These are phyloP conservation scores for Acrobasis suavella DNA, from an alignment of 2,888 invertebrate genomes.

Conservation along the genomic window DNA sequence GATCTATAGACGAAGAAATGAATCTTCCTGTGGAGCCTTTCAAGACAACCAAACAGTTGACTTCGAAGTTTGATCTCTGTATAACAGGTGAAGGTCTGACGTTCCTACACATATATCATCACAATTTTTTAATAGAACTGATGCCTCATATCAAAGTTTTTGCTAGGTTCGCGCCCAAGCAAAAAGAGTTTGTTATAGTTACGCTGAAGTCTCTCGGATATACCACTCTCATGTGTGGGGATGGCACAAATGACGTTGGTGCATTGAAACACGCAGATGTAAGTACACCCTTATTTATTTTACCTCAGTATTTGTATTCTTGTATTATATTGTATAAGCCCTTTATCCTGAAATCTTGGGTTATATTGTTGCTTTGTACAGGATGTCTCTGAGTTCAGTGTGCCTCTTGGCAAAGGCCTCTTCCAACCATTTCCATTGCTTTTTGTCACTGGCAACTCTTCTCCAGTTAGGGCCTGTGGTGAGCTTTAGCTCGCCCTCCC, in stretches of 20 bases:
- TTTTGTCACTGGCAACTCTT: too few relatives aligned
- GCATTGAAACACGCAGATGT: conserved; percentile 99
- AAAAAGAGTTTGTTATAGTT: conserved; percentile 97
- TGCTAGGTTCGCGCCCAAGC: conserved; percentile 99
- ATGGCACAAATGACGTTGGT: conserved; percentile 99
- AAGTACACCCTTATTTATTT: conserved; percentile 62
- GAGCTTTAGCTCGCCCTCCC: too few relatives aligned
- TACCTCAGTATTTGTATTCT: too few relatives aligned
- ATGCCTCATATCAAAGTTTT: conserved; percentile 95
- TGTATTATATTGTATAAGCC: too few relatives aligned
- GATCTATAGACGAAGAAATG: conserved; percentile 86
- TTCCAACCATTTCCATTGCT: too few relatives aligned
- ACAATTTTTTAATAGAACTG: conserved; percentile 85
- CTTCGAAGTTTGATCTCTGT: conserved; percentile 93
- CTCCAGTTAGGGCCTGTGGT: too few relatives aligned
- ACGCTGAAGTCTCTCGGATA: conserved; percentile 93
- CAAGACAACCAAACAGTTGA: conserved; percentile 81
- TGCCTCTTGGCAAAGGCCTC: too few relatives aligned
- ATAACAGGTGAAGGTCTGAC: conserved; percentile 95
- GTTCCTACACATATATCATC: conserved; percentile 85
- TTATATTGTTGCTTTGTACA: too few relatives aligned
- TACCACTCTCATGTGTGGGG: conserved; percentile 98
- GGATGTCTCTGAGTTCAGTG: too few relatives aligned
- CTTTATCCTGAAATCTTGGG: too few relatives aligned
- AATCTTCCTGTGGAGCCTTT: conserved; percentile 77